Base-by-base conservation (phyloP, 2,797 vertebrate species). In the Melanotaenia nigrans region DNA sequence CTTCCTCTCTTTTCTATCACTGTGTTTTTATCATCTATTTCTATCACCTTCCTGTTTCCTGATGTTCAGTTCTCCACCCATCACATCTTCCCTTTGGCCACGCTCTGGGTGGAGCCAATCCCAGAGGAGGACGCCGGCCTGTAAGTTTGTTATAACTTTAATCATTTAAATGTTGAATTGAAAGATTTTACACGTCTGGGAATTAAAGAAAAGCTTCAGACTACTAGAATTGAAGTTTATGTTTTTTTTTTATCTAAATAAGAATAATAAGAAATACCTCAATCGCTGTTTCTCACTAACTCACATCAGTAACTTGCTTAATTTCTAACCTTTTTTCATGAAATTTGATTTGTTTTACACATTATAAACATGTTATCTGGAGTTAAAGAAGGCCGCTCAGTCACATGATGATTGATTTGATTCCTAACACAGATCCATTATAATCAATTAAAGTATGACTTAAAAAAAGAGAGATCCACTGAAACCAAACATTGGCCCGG, bases 31-130 rank as follows among this genome's bases (percentile, higher is more conserved):
- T 63, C 45, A 47, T 30, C 6, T 12, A 9, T 10, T 10, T 65
- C 58, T 8, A 25, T 12, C 32, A 25, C 38, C 28, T 22, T n/a
- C 18, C 12, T 25, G 65, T 59, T n/a, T 84, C 36, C 40, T 71
- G 33, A 71, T 45, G 82, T 87, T 9, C 91, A 99, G 98, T 99
- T 99, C 86, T 99, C 98, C 86, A 99, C 97, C 0, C 98, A 99
- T 83, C 98, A 99, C 60, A 95, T 99, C 81, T 98, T 99, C 82
- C 95, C 96, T 3, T 83, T 99, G 90, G 93, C 95, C 65, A 99
- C 97, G 0, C 89, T 99, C 33, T 99, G 98, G 98, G 96, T 96
- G 77, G 98, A 99, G 85, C 95, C 96, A 0, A 91, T 98, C 79
- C 95, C 96, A 10, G 98, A 99, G 92, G 97, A 99, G 86, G 85